Conservation (phyloP, 2,113 vertebrate genomes). For the Thryonomys swinderianus region DNA sequence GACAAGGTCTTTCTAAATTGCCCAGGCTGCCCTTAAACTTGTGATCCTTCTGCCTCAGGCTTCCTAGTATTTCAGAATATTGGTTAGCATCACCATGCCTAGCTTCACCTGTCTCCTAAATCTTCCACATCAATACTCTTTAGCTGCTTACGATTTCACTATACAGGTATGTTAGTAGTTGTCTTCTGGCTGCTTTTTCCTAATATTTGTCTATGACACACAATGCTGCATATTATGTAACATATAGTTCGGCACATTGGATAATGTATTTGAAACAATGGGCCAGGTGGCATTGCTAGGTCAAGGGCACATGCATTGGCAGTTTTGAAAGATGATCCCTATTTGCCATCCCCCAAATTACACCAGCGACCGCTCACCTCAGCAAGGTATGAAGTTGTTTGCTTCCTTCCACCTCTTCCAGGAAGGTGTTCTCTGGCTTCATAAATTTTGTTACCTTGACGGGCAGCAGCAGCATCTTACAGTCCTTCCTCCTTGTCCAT, state of each 20-base stretch:
- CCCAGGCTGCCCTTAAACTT: background rate
- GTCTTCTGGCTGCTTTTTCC: background rate
- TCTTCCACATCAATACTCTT: background rate
- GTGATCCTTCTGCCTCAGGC: background rate
- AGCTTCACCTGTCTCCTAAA: background rate
- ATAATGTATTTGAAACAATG: background rate
- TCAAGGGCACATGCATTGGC: background rate
- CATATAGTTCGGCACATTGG: background rate
- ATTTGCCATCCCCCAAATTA: background rate
- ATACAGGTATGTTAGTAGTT: background rate
- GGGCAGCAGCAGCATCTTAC: background rate
- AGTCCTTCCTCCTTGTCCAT: background rate
- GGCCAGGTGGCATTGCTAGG: background rate
- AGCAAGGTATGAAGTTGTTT: background rate
- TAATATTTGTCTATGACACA: background rate
- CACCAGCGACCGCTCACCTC: background rate
- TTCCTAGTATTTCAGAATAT: background rate
- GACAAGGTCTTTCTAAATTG: background rate
- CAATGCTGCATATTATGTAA: background rate
- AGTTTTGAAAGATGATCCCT: background rate
- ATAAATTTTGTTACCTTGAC: constrained; percentile 1
- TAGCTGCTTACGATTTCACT: background rate
- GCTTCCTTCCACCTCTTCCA: background rate
- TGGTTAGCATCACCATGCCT: background rate
- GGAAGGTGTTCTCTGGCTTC: background rate